Conservation (phyloP, 2,888 invertebrate species). For the Rotaria magnacalcarata region DNA sequence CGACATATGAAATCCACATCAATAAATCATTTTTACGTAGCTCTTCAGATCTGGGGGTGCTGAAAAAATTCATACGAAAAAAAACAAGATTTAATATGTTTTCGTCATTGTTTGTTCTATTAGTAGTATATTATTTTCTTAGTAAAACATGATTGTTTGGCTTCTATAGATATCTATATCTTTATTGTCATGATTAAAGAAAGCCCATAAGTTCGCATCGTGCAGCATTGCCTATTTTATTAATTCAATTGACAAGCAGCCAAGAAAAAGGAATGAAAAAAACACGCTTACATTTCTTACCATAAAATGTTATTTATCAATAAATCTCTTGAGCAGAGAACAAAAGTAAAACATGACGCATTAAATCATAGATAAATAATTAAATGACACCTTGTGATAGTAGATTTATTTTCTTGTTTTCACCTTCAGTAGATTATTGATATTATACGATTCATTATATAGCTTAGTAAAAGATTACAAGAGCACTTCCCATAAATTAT, state of each 20-base stretch:
- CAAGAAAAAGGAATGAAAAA: neutral
- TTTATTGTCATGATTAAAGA: neutral
- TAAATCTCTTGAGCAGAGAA: too few relatives aligned
- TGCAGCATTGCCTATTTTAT: neutral
- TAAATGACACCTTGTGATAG: too few relatives aligned
- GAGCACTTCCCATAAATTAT: too few relatives aligned
- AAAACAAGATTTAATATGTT: neutral
- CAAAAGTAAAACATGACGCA: too few relatives aligned
- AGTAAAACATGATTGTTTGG: neutral
- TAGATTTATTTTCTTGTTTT: too few relatives aligned
- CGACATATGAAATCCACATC: neutral
- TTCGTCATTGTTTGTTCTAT: neutral
- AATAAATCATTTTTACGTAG: neutral
- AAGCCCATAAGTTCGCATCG: neutral
- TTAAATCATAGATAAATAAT: too few relatives aligned
- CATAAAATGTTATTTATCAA: too few relatives aligned
- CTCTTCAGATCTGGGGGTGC: neutral
- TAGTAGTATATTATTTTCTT: too few relatives aligned
- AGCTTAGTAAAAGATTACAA: too few relatives aligned
- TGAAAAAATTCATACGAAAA: neutral
- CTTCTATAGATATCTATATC: neutral
- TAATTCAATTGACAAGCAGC: neutral
- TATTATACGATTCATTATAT: too few relatives aligned
- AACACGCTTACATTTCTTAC: neutral
- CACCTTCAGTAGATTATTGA: too few relatives aligned